Evolutionary conservation across 2,888 invertebrate genomes (phyloP).

Genomic region (Galerucella calmariensis): DNA sequence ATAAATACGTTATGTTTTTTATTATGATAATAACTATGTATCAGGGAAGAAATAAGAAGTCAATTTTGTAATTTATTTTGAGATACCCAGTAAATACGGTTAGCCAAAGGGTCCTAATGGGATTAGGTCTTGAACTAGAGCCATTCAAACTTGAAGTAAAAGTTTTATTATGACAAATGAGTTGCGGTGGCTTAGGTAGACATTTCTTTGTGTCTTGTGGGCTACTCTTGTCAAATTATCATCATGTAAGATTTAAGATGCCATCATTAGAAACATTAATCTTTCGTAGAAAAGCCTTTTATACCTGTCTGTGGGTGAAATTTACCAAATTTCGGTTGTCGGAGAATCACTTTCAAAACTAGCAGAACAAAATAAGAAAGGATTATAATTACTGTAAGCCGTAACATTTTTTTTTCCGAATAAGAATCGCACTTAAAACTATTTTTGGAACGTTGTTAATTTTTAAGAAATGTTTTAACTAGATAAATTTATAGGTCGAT

Average conservation of each 20-base stretch:
- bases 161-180: constrained; percentile 58
- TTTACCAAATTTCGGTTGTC: constrained; percentile 28
- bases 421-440: neutral
- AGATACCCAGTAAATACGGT: constrained; percentile 13
- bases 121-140: constrained; percentile 35
- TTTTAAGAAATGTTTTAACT: neutral
- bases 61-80: neutral
- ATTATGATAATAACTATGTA: neutral
- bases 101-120: constrained; percentile 34
- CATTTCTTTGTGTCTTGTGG: constrained; percentile 51
- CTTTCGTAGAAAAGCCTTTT: constrained; percentile 43
- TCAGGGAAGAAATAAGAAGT: neutral
- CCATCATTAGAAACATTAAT: constrained; percentile 54
- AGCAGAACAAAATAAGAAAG: constrained; percentile 10
- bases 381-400: constrained; percentile 25
- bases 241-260: constrained; percentile 54
- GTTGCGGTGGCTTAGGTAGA: constrained; percentile 54
- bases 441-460: neutral
- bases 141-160: constrained; percentile 46
- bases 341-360: constrained; percentile 2
- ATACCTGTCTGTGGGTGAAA: constrained; percentile 40
- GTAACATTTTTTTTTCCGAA: neutral
- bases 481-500: too few species aligned
- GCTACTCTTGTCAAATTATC: constrained; percentile 59
- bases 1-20: too few species aligned